These are phyloP conservation scores for Microtus pennsylvanicus DNA, from an alignment of 2,113 vertebrate species.

Conservation along the genomic window DNA sequence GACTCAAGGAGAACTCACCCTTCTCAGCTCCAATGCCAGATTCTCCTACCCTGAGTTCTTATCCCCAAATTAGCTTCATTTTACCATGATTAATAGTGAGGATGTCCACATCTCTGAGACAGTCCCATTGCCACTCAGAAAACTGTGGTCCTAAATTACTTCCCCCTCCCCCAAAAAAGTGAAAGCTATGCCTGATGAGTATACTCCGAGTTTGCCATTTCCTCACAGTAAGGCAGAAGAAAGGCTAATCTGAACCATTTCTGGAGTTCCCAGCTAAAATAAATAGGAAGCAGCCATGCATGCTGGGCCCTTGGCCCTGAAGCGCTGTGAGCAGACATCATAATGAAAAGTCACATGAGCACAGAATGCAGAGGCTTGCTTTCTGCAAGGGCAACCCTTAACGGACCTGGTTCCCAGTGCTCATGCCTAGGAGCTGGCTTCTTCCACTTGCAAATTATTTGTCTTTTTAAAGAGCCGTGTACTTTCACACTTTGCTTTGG, in stretches of 20 bases:
- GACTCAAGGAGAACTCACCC: not conserved
- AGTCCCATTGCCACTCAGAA: not conserved
- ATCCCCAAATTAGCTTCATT: not conserved
- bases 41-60: not conserved
- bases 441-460: not conserved
- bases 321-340: not conserved
- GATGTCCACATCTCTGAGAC: not conserved
- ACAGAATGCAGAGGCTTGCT: not conserved
- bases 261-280: not conserved
- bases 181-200: not conserved
- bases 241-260: not conserved
- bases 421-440: not conserved
- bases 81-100: not conserved
- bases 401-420: accelerated
- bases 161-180: not conserved
- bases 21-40: not conserved
- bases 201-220: not conserved
- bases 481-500: not conserved
- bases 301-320: accelerated
- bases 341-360: not conserved
- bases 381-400: not conserved
- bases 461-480: not conserved
- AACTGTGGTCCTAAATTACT: not conserved
- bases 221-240: not conserved
- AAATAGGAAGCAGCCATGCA: accelerated